These are phyloP conservation scores for Lophotis ruficrista DNA, from an alignment of 2,113 vertebrate genomes.

Conservation along the genomic window DNA sequence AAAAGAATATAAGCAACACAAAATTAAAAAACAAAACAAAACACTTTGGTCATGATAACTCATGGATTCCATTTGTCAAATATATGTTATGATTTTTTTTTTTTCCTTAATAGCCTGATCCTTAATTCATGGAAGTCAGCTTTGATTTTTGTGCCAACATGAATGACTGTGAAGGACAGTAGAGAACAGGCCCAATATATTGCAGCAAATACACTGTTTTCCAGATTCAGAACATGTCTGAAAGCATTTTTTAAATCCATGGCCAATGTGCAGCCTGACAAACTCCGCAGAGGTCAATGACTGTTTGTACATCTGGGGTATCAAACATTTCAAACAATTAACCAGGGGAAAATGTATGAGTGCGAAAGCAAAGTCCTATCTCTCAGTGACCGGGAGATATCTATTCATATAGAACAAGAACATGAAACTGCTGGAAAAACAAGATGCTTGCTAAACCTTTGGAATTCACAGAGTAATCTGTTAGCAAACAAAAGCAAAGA, in stretches of 20 bases:
- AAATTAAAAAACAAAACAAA: background rate
- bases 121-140: background rate
- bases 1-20: background rate
- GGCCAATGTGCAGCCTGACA: background rate
- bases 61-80: background rate
- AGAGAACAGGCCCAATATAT: background rate
- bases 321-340: background rate
- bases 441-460: background rate
- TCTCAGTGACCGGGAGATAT: background rate
- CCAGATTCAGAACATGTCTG: background rate
- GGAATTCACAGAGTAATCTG: background rate
- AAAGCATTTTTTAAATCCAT: background rate
- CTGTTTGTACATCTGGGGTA: background rate
- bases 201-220: background rate
- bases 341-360: background rate
- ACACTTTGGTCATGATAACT: background rate
- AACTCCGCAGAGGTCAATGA: background rate
- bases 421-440: background rate
- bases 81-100: background rate
- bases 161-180: background rate
- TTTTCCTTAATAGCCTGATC: background rate
- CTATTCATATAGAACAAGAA: background rate
- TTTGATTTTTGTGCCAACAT: background rate
- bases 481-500: constrained; percentile 39
- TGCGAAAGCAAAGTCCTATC: background rate